Evolutionary conservation across 2,797 vertebrate species (phyloP).

Genomic region (Centroberyx gerrardi): DNA sequence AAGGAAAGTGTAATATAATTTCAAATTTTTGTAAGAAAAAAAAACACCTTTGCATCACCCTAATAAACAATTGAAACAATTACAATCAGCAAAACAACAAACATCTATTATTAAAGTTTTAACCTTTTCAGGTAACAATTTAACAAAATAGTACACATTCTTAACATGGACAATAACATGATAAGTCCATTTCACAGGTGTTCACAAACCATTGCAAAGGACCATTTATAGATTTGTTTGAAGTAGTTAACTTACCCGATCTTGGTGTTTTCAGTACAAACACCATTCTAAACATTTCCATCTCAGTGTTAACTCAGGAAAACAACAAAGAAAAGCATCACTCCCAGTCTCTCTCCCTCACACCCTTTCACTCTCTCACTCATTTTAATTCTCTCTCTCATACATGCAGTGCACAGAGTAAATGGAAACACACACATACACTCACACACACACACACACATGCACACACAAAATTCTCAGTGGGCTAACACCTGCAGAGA

Average conservation of each 20-base stretch:
- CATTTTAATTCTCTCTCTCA: conserved; percentile 19
- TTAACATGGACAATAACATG: too few relatives aligned
- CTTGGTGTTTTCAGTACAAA: background rate
- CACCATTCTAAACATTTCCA: background rate
- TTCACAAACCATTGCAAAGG: background rate
- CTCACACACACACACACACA: background rate
- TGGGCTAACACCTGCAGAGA: conserved; percentile 41
- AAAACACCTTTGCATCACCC: too few relatives aligned
- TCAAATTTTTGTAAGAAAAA: too few relatives aligned
- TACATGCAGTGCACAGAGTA: conserved; percentile 1
- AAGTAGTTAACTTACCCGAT: background rate
- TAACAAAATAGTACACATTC: too few relatives aligned
- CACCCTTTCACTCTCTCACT: conserved; percentile 13
- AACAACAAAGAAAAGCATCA: conserved; percentile 8
- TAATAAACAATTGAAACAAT: too few relatives aligned
- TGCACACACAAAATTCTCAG: background rate
- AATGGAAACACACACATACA: conserved; percentile 16
- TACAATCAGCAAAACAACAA: too few relatives aligned
- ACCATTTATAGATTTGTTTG: background rate
- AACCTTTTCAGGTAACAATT: too few relatives aligned
- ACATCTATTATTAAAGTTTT: too few relatives aligned
- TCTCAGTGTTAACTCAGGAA: conserved; percentile 8
- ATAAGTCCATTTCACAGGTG: background rate
- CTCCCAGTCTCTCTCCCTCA: background rate
- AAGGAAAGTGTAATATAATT: too few relatives aligned